Base-by-base conservation (phyloP, 2,113 vertebrate species). In the Oceanites oceanicus region DNA sequence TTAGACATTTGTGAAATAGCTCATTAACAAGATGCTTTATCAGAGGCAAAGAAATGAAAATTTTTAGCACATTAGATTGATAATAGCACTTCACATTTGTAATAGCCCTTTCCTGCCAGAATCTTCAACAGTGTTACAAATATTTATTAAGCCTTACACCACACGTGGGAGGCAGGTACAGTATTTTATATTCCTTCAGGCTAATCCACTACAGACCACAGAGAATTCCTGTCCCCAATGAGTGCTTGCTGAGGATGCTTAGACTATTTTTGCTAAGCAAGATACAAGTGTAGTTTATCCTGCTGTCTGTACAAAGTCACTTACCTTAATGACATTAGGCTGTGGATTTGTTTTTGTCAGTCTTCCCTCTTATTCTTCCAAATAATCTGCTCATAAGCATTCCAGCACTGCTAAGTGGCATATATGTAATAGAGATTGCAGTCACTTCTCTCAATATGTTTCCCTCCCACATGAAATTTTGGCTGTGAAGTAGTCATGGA, bases 1-100 rank as follows among this genome's bases (percentile, higher is more conserved):
- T 84, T 87, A 71, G 86, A 92, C 40, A 47, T 66, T 94, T 74
- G 38, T 94, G 82, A 95, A 95, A 86, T 83, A 93, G 53, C 88
- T 96, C 61, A 36, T 96, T 96, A 92, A 79, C 42, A 84, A 67
- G 52, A 61, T 2, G 5, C 38, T 93, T 89, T 92, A 73, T 91
- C 76, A 91, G 56, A 81, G 36, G 73, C 70, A 81, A 92, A 89
- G 30, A 89, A 91, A 92, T 89, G 11, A 86, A 85, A 85, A 86
- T 66, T 92, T 94, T 95, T 94, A 94, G 53, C 40, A 79, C 15
- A 17, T 81, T 81, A 85, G 79, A 92, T 81, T 94, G 73, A 81
- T 92, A 88, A 87, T 58, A 89, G 18, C 38, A 68, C 29, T 93
- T 72, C 30, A 55, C 32, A 68, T 89, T 91, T 89, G 52, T 68